Evolutionary conservation across 2,888 invertebrate genomes (phyloP).

Genomic region (Cheilosia vulpina): DNA sequence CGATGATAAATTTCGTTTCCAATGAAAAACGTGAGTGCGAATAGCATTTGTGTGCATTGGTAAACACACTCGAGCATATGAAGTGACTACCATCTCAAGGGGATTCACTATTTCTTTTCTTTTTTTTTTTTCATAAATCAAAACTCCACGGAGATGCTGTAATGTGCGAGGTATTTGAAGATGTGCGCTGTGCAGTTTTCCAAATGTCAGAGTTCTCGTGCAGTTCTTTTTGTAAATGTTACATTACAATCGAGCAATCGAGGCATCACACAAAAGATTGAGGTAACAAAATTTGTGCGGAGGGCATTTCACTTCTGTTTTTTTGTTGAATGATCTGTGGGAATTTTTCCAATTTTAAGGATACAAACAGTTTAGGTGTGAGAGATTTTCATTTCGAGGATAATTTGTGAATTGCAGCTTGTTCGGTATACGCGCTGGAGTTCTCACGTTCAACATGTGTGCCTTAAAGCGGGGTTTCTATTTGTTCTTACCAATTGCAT

Average conservation of each 20-base stretch:
- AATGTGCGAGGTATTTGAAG: conserved; percentile 33
- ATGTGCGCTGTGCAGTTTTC: conserved; percentile 48
- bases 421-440: background rate
- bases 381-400: conserved; percentile 17
- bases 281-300: conserved; percentile 17
- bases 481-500: conserved; percentile 40
- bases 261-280: conserved; percentile 50
- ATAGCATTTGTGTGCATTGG: conserved; percentile 24
- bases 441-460: conserved; percentile 69
- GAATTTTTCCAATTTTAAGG: conserved; percentile 56
- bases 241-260: conserved; percentile 15
- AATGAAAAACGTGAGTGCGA: conserved; percentile 30
- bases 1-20: conserved; percentile 24
- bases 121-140: background rate
- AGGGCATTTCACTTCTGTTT: background rate
- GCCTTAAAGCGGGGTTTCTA: conserved; percentile 43
- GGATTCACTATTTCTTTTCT: background rate
- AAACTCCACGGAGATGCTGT: background rate
- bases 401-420: conserved; percentile 23
- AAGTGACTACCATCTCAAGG: conserved; percentile 11
- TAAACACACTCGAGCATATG: conserved; percentile 18
- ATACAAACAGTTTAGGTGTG: conserved; percentile 49
- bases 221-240: conserved; percentile 44
- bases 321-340: conserved; percentile 46
- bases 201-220: conserved; percentile 57